phyloP scores from a whole-genome alignment of 92 coral and sea anemone genomes.

The Siderastrea siderea region DNA sequence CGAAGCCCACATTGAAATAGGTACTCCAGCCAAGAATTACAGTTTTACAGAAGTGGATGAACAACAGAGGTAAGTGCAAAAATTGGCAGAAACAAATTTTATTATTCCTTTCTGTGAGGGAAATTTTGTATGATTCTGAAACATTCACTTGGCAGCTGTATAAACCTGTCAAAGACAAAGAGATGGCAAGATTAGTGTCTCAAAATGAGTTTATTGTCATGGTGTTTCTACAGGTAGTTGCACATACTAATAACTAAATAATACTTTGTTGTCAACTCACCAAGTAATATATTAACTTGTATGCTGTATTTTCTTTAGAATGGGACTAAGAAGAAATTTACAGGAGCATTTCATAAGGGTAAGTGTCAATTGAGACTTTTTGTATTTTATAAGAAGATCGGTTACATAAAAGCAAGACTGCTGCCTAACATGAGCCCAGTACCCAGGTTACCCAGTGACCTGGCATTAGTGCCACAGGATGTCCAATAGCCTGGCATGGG shows the following conservation, averaged over 20 bases:
- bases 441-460: too few species aligned
- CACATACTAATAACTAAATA: too few species aligned
- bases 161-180: background rate
- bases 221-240: background rate
- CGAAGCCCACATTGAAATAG: slow-evolving; percentile 94
- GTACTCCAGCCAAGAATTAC: slow-evolving; percentile 93
- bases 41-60: slow-evolving; percentile 82
- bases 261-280: too few species aligned
- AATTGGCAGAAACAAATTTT: background rate
- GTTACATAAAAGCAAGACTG: too few species aligned
- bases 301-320: slow-evolving; percentile 46
- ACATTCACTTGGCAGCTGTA: too few species aligned
- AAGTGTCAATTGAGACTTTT: background rate
- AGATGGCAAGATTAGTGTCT: background rate
- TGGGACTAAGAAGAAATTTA: slow-evolving; percentile 81
- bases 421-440: too few species aligned
- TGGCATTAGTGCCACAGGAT: too few species aligned
- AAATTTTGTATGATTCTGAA: too few species aligned
- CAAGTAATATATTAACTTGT: background rate
- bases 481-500: too few species aligned
- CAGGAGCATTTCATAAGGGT: slow-evolving; percentile 94
- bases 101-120: too few species aligned
- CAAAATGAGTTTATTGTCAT: background rate
- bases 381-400: background rate
- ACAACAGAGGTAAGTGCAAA: slow-evolving; percentile 72